Percentiles rank a stretch among this genome's conserved stretches.
phyloP scores from a whole-genome alignment of 92 coral and sea anemone genomes.

The Heliopora coerulea region DNA sequence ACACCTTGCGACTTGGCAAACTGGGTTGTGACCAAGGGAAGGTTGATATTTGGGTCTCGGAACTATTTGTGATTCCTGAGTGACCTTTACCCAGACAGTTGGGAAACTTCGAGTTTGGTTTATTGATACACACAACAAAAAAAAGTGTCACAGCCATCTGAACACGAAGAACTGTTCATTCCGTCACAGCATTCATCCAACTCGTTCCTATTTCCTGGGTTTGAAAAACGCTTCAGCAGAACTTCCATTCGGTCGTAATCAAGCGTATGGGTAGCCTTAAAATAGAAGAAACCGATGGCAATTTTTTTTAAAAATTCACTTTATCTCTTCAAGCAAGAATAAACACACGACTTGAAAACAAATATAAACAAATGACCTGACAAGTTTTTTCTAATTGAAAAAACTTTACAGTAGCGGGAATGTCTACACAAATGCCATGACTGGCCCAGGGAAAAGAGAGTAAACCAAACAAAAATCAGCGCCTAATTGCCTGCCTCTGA shows the following conservation, averaged over 20 bases:
- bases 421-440: too few relatives aligned
- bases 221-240: constrained; percentile 11
- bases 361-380: too few relatives aligned
- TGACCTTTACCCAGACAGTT: neutral
- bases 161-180: neutral
- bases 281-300: neutral
- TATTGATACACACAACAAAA: constrained; percentile 1
- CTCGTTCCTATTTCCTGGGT: constrained; percentile 11
- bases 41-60: neutral
- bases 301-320: too few relatives aligned
- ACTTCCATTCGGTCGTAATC: neutral
- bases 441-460: too few relatives aligned
- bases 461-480: too few relatives aligned
- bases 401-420: too few relatives aligned
- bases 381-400: too few relatives aligned
- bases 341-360: too few relatives aligned
- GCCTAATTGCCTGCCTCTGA: too few relatives aligned
- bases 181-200: constrained; percentile 24
- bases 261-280: neutral
- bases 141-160: constrained; percentile 22
- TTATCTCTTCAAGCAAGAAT: too few relatives aligned
- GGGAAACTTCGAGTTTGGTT: neutral
- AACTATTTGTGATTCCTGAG: neutral
- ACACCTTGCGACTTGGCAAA: too few relatives aligned
- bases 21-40: too few relatives aligned